Conservation (phyloP, 2,888 invertebrate species). For the Gnatocerus cornutus region DNA sequence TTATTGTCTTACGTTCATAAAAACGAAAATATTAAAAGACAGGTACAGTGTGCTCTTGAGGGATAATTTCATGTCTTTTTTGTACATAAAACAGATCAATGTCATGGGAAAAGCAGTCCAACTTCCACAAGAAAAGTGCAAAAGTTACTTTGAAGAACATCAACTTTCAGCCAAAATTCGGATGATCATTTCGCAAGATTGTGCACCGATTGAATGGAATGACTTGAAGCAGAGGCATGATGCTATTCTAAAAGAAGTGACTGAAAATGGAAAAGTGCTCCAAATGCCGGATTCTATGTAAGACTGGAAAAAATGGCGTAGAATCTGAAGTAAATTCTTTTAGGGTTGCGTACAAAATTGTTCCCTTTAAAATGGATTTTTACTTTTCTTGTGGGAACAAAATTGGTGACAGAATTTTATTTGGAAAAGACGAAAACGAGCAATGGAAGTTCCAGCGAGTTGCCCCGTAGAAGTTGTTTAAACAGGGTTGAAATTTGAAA, state of each 20-base stretch:
- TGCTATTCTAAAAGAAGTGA: slow-evolving; percentile 64
- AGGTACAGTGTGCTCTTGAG: not conserved
- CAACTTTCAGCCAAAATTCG: slow-evolving; percentile 63
- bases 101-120: not conserved
- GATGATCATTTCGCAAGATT: slow-evolving; percentile 70
- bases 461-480: slow-evolving; percentile 64
- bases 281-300: slow-evolving; percentile 72
- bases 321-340: slow-evolving; percentile 55
- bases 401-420: slow-evolving; percentile 71
- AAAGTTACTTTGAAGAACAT: not conserved
- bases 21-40: not conserved
- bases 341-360: slow-evolving; percentile 71
- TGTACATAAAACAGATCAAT: not conserved
- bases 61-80: no score
- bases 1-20: not conserved
- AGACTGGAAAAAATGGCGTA: slow-evolving; percentile 55
- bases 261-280: slow-evolving; percentile 59
- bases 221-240: slow-evolving; percentile 70
- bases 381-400: slow-evolving; percentile 68
- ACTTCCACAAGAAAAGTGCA: not conserved
- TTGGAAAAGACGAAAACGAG: slow-evolving; percentile 58
- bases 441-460: slow-evolving; percentile 67
- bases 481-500: no score
- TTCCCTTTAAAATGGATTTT: slow-evolving; percentile 71
- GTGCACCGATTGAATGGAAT: slow-evolving; percentile 69